These are phyloP conservation scores for Bucorvus abyssinicus DNA, from an alignment of 2,797 vertebrate species.

Conservation along the genomic window DNA sequence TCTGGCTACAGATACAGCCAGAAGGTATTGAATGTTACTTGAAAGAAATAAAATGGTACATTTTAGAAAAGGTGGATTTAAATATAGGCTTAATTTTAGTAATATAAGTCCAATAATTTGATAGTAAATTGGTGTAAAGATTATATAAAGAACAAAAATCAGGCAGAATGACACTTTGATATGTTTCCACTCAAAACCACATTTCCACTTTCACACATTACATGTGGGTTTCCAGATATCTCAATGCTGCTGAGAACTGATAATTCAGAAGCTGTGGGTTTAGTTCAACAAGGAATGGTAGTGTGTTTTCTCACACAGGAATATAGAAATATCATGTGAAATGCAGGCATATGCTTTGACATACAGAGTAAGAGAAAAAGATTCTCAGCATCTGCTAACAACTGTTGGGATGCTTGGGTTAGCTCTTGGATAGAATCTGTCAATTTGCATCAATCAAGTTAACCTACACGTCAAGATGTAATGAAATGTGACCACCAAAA, in stretches of 20 bases:
- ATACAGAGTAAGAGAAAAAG: background rate
- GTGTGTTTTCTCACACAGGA: background rate
- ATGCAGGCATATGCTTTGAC: background rate
- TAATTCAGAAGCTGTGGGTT: background rate
- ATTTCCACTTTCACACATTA: background rate
- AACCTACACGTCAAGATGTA: conserved; percentile 39
- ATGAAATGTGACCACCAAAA: conserved; percentile 34
- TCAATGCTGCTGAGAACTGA: background rate
- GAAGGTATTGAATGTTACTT: background rate
- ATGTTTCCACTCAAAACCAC: background rate
- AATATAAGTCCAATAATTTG: background rate
- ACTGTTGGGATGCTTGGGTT: background rate
- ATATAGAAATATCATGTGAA: background rate
- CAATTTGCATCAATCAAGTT: conserved; percentile 39
- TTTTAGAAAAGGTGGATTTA: background rate
- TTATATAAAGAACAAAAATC: background rate
- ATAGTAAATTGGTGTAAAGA: background rate
- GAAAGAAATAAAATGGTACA: background rate
- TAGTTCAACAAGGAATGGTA: background rate
- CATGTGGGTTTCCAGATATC: background rate
- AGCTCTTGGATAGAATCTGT: background rate
- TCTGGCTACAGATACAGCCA: background rate
- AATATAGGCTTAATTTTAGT: background rate
- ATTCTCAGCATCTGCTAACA: background rate
- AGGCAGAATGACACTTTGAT: background rate